These are phyloP conservation scores for Drosophila imparisetae DNA, from an alignment of 2,888 invertebrate genomes.

Conservation along the genomic window DNA sequence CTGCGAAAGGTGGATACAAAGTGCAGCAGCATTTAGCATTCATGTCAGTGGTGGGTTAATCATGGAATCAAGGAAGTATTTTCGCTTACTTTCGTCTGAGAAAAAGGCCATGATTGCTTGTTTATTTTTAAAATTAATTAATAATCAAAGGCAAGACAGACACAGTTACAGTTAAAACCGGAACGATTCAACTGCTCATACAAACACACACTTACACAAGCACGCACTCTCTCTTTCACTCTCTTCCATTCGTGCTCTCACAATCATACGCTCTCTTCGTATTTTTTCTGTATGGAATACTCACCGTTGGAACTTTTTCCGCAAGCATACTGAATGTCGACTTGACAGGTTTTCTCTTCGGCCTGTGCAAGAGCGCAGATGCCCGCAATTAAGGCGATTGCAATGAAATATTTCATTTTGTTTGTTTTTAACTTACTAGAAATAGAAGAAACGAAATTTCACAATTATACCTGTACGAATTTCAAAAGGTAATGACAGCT, in stretches of 20 bases:
- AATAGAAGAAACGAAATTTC: slow-evolving; percentile 53
- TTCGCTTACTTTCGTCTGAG: slow-evolving; percentile 78
- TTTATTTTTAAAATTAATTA: slow-evolving; percentile 60
- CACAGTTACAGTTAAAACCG: slow-evolving; percentile 55
- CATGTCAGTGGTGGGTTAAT: slow-evolving; percentile 8
- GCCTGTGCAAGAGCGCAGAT: slow-evolving; percentile 84
- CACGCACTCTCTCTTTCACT: slow-evolving; percentile 26
- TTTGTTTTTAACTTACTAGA: slow-evolving; percentile 45
- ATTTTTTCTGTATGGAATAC: slow-evolving; percentile 41
- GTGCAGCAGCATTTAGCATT: slow-evolving; percentile 7
- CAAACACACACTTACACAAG: slow-evolving; percentile 14
- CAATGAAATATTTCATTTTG: slow-evolving; percentile 86
- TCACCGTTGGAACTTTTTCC: slow-evolving; percentile 60
- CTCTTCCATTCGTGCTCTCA: slow-evolving; percentile 39
- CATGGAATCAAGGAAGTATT: slow-evolving; percentile 39
- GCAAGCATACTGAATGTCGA: slow-evolving; percentile 40
- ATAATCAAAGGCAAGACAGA: slow-evolving; percentile 53
- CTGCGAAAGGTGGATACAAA: slow-evolving; percentile 28
- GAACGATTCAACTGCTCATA: slow-evolving; percentile 17
- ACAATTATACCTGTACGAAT: slow-evolving; percentile 55
- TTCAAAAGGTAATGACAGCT: slow-evolving; percentile 12
- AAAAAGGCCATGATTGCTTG: slow-evolving; percentile 81
- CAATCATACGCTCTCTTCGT: slow-evolving; percentile 28
- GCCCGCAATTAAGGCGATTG: slow-evolving; percentile 85
- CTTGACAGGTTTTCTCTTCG: slow-evolving; percentile 82